Evolutionary conservation across 2,113 vertebrate genomes (phyloP), one percentile per base, ranked within the genome.

Genomic region (Indicator maculatus): DNA sequence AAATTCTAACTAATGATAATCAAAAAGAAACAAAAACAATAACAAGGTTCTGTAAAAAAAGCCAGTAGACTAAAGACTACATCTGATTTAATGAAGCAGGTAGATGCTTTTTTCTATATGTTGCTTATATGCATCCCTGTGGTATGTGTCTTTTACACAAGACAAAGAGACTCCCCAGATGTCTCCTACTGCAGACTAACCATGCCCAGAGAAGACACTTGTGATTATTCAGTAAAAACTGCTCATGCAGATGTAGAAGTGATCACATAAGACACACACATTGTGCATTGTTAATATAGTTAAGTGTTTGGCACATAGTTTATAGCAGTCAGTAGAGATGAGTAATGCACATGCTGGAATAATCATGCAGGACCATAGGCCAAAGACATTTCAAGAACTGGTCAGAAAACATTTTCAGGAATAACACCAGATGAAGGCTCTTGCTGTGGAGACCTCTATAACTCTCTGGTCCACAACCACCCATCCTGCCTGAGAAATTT

Each of bases 1-100:
- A 97, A 97, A 98, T 96, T 96, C 94, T 96, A 96, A 97, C 96
- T 98, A 97, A 97, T 97, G 97, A 97, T 97, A 98, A 98, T 98
- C 97, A 98, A 97, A 97, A 92, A 94, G 95, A 96, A 96, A 95
- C 93, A 96, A 95, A 96, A 97, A 95, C 89, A 97, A 95, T 93
- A 96, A 94, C 92, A 93, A 96, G 65, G 36, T 76, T 90, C 50
- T 78, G 33, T 72, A 44, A 89, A 78, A 95, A 90, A 86, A 92
- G 16, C 15, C 70, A 63, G 30, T 9, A 78, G 81, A 97, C 47
- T 91, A 92, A 93, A 86, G 36, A 59, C 55, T 82, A 80, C 47
- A 74, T 89, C 83, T 84, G 53, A 82, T 95, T 93, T 85, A 93
- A 93, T 76, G 60, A 30, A 89, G 33, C 50, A 89, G 75, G 17